Base-by-base conservation (phyloP, 2,113 vertebrate genomes). In the Cynopterus brachyotis region DNA sequence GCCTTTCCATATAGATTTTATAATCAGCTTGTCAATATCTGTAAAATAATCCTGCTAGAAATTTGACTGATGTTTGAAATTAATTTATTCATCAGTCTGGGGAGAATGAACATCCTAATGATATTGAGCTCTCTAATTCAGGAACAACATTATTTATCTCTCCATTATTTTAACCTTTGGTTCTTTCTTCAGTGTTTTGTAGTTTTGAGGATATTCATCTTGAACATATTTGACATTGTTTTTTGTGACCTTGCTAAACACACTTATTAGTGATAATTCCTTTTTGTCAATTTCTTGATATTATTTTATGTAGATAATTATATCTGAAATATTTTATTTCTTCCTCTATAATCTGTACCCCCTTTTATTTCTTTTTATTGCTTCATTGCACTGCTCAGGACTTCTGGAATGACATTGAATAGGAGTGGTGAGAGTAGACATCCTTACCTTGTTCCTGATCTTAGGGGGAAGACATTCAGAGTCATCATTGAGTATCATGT, bases 251-350 rank as follows among this genome's bases (percentile, higher is more conserved):
- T 42, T 78, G 30, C 3, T 87, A 86, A 87, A 40, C 28, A 69
- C 6, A 83, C 1, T 76, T 72, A n/a, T n/a, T 69, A 75, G 28
- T 67, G 37, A 45, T 37, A 82, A 73, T 11, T 83, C 20, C 30
- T 86, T 30, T 83, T 92, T 72, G 17, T 72, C 75, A 37, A 57
- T 84, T 79, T 83, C 16, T 24, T 88, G 32, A 45, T 91, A 57
- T 50, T 60, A 83, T 57, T 94, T 72, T 82, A 10, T 84, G 4
- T 66, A 69, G 35, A 60, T 28, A 57, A 45, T 79, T 17, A 60
- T 42, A 32, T 75, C 37, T 89, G 57, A 96, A 92, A 66, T 78
- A 45, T 67, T 95, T 85, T 45, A 67, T 75, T 73, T 92, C 37
- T 42, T 89, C 3, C 16, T 79, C n/a, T 92, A 12, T 10, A 32